Evolutionary conservation across 2,113 vertebrate genomes (phyloP).

Genomic region (Nymphicus hollandicus): DNA sequence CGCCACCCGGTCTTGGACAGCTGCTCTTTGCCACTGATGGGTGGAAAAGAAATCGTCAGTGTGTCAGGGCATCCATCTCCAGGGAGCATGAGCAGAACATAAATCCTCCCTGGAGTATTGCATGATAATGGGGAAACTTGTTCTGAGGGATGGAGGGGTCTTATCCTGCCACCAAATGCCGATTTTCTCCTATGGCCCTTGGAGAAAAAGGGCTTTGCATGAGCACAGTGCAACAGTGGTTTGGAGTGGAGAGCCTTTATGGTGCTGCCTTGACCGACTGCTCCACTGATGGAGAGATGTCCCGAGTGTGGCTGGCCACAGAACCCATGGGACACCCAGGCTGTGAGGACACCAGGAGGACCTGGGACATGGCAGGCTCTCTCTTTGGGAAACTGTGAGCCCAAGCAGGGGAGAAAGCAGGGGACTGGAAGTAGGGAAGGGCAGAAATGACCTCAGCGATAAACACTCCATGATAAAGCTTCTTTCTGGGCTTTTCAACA

Average conservation of each 20-base stretch:
- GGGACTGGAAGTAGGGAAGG: not conserved
- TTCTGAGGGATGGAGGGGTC: not conserved
- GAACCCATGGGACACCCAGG: not conserved
- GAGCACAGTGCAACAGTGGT: fast-evolving
- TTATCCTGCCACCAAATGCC: not conserved
- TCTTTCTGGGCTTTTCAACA: not conserved
- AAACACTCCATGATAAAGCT: not conserved
- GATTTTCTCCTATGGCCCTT: not conserved
- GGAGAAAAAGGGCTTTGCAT: not conserved
- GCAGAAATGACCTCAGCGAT: conserved; percentile 22
- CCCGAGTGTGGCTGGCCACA: fast-evolving
- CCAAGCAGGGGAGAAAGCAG: not conserved
- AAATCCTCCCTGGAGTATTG: not conserved
- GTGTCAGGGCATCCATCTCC: not conserved
- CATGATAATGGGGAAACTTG: fast-evolving
- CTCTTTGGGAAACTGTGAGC: not conserved
- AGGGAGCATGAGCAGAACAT: not conserved
- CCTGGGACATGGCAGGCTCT: fast-evolving
- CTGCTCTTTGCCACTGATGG: not conserved
- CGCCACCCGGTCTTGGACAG: fast-evolving
- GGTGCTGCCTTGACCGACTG: fast-evolving
- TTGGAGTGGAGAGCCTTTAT: fast-evolving
- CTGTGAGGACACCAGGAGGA: fast-evolving
- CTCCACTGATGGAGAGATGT: fast-evolving
- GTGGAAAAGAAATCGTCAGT: not conserved